Evolutionary conservation across 2,113 vertebrate species (phyloP), one percentile per base, ranked within the genome.

Genomic region (Xenopus laevis): DNA sequence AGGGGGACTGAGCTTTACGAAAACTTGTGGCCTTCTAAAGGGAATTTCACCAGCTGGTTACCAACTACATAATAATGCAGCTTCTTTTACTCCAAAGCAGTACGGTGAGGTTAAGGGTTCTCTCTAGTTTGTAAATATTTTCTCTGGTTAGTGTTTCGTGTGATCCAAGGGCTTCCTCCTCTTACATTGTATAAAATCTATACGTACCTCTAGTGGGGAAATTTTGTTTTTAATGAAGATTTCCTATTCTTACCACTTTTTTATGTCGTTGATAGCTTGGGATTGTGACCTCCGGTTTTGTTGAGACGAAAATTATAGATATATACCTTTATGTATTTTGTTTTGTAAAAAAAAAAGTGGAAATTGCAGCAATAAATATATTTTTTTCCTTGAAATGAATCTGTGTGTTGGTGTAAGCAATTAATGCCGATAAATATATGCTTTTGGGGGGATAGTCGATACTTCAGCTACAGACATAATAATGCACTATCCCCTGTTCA

Each of bases 281-380:
- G 33, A 55, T 57, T 27, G 20, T 47, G 21, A 27, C 62, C 64
- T 60, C 62, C 18, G 50, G 21, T 65, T 72, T 40, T 65, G 71
- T 72, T 47, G 55, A 72, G 62, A 72, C 65, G 33, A 40, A 57
- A 72, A 65, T 18, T 33, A 55, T 64, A 72, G 44, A 72, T 72
- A 72, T 65, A 65, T 72, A 64, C 62, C 47, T 72, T 27, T 72
- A 11, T 61, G 3, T 72, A 11, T 72, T 65, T 72, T 44, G 57
- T 21, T 72, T 65, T 72, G 55, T 50, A 55, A 40, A 58, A 58
- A 58, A 62, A 40, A 40, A 40, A 40, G 33, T 40, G 6, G 33
- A 40, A 71, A 55, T 64, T 72, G 50, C 21, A 65, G 27, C 71
- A 72, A 72, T 72, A 72, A 72, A 72, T 55, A n/a, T 65, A 65